phyloP scores from a whole-genome alignment of 2,113 vertebrate genomes.

The Brachyistius frenatus region DNA sequence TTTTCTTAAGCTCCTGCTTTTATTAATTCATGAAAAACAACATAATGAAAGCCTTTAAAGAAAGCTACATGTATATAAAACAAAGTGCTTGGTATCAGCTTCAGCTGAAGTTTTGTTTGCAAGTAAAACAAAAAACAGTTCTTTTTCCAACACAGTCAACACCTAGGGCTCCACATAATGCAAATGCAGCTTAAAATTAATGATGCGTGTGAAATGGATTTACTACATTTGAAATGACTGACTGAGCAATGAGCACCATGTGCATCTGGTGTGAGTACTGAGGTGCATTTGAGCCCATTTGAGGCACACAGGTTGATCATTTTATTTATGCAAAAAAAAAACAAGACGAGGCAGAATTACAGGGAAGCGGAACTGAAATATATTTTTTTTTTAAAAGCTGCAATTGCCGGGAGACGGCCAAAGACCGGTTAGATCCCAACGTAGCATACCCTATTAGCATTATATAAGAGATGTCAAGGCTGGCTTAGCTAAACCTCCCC shows the following conservation, averaged over 20 bases:
- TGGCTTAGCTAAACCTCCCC: conserved; percentile 57
- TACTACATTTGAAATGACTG: conserved; percentile 69
- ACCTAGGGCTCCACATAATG: conserved; percentile 62
- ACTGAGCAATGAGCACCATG: conserved; percentile 64
- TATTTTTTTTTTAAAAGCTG: conserved; percentile 19
- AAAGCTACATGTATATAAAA: conserved; percentile 9
- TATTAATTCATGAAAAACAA: conserved; percentile 23
- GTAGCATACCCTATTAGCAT: conserved; percentile 53
- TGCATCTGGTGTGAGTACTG: conserved; percentile 57
- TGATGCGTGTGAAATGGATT: conserved; percentile 71
- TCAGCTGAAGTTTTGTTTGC: conserved; percentile 42
- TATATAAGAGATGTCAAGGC: conserved; percentile 73
- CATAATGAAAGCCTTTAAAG: conserved; percentile 27
- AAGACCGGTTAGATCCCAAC: conserved; percentile 3
- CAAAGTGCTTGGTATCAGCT: conserved; percentile 54
- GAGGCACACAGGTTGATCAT: conserved; percentile 22
- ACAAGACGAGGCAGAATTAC: conserved; percentile 27
- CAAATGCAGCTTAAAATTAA: conserved; percentile 72
- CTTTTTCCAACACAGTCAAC: conserved; percentile 48
- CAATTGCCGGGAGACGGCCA: not conserved
- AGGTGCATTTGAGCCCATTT: conserved; percentile 42
- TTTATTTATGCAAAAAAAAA: conserved; percentile 37
- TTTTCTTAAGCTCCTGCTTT: conserved; percentile 43
- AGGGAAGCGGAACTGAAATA: conserved; percentile 2
- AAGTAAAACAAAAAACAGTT: conserved; percentile 21